Evolutionary conservation across 2,797 vertebrate genomes (phyloP).

Genomic region (Chelon labrosus): DNA sequence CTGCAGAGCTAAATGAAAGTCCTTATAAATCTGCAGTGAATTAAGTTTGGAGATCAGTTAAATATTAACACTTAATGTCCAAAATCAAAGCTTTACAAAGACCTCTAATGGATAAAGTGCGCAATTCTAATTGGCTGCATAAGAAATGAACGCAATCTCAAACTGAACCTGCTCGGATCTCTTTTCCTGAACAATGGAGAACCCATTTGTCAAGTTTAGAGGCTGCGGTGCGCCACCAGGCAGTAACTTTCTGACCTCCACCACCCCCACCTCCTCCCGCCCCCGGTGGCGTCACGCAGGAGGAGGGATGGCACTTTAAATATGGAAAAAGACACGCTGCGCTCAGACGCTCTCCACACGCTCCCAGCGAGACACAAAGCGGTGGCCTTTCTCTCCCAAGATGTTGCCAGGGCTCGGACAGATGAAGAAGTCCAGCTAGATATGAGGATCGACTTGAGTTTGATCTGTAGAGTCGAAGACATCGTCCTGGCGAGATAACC

Average conservation of each 20-base stretch:
- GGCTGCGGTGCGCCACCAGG: slow-evolving; percentile 40
- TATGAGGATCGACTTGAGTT: slow-evolving; percentile 39
- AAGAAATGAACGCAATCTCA: background rate
- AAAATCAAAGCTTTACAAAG: no score
- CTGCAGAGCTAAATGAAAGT: accelerated
- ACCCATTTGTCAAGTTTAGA: slow-evolving; percentile 1
- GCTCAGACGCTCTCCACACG: slow-evolving; percentile 41
- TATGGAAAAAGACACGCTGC: slow-evolving; percentile 80
- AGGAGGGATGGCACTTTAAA: slow-evolving; percentile 86
- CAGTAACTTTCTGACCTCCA: slow-evolving; percentile 55
- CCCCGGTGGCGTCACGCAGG: slow-evolving; percentile 78
- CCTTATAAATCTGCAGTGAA: background rate
- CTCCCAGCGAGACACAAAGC: slow-evolving; percentile 24
- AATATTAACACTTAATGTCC: no score
- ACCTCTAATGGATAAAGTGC: no score
- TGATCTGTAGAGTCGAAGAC: slow-evolving; percentile 40
- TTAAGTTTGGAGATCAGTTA: no score
- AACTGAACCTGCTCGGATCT: background rate
- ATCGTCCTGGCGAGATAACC: slow-evolving; percentile 51
- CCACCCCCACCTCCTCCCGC: background rate
- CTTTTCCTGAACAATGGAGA: background rate
- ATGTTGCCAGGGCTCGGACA: slow-evolving; percentile 34
- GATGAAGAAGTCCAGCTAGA: slow-evolving; percentile 7
- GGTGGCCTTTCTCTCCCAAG: slow-evolving; percentile 2
- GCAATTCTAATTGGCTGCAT: background rate